Evolutionary conservation across 2,888 invertebrate species (phyloP), one percentile per base, ranked within the genome.

Genomic region (Empis stercorea): DNA sequence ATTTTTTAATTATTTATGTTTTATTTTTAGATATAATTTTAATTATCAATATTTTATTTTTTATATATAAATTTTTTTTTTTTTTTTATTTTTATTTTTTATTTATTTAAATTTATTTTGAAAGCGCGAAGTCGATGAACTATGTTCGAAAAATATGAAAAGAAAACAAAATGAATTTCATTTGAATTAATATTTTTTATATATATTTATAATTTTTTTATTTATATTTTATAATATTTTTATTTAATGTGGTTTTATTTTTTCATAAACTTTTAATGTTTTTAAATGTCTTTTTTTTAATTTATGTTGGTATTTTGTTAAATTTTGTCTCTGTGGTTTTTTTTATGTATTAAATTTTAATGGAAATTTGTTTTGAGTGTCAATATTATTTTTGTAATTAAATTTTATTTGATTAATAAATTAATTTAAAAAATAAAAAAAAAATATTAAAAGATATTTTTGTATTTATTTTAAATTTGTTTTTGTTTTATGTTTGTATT

Each of bases 91-190:
- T 47, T 43, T 46, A 41, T 49, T 40, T 37, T 39, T 49, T 50
- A 42, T 41, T 40, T 44, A 42, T 13, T 34, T 34, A n/a, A n/a
- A 34, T 47, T 48, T 42, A 44, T 49, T 47, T 42, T 51, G 51
- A 51, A 53, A 53, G 55, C 55, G 53, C 51, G 51, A 51, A 52
- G 49, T 54, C 52, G 52, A 49, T 54, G 53, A 51, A 53, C 46
- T 48, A 52, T 49, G 48, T 53, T 48, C 46, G 46, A 52, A 43
- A n/a, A 50, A 46, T 46, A 45, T 46, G 49, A 49, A 50, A 52
- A 49, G 50, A 51, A 46, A 44, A 46, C n/a, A n/a, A n/a, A n/a
- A n/a, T n/a, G n/a, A 34, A 45, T 43, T 38, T 32, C 17, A 13
- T 34, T 34, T n/a, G 3, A 34, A 34, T 10, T 17, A 6, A 14